Evolutionary conservation across 2,113 vertebrate species (phyloP).

Genomic region (Sinocyclocheilus grahami): DNA sequence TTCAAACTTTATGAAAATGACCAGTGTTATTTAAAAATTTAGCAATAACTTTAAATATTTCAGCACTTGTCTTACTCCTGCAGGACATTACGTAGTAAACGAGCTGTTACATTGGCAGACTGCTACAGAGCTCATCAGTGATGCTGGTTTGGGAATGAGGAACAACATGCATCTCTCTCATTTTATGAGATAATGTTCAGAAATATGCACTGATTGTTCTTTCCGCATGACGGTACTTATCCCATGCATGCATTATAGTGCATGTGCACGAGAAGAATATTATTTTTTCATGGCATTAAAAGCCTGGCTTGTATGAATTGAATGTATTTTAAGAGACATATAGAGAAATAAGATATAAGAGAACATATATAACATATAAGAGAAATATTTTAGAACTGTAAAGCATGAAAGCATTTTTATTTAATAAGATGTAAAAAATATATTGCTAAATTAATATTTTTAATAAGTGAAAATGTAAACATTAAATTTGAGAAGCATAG

Average conservation of each 20-base stretch:
- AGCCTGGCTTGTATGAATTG: background rate
- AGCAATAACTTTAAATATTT: background rate
- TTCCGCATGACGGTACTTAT: background rate
- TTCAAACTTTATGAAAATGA: background rate
- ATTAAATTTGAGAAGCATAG: too few relatives aligned
- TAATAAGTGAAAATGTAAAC: background rate
- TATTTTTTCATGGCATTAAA: background rate
- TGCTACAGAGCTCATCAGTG: background rate
- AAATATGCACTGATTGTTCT: background rate
- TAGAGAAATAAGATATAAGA: too few relatives aligned
- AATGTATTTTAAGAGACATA: background rate
- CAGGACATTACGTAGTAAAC: constrained; percentile 10
- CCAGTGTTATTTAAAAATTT: background rate
- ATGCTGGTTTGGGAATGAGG: background rate
- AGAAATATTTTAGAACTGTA: too few relatives aligned
- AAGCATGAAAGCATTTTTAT: too few relatives aligned
- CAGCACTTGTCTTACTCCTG: background rate
- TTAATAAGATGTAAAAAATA: background rate
- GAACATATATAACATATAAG: too few relatives aligned
- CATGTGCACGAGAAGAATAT: background rate
- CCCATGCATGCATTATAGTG: background rate
- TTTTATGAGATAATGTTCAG: constrained; percentile 8
- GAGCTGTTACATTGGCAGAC: background rate
- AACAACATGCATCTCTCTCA: background rate
- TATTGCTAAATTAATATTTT: background rate